Conservation (phyloP, 2,113 vertebrate species). For the Odobenus rosmarus region DNA sequence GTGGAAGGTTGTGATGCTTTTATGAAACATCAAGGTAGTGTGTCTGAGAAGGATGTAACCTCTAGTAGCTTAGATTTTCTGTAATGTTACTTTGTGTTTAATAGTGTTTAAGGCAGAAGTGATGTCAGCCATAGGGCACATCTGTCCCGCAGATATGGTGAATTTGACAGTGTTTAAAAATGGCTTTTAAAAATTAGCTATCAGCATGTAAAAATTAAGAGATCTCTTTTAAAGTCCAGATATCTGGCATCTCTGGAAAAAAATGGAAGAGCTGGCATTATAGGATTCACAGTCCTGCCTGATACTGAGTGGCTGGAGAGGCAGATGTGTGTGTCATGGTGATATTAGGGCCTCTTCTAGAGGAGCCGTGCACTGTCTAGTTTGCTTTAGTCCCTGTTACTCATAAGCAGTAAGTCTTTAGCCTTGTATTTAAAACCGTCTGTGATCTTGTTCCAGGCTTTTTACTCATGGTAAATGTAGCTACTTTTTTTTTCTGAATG, state of each 20-base stretch:
- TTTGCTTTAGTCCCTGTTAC: not conserved
- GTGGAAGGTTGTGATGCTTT: not conserved
- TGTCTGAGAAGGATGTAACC: not conserved
- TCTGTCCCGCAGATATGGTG: not conserved
- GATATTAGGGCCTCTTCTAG: not conserved
- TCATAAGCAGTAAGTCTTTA: not conserved
- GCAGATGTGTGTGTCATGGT: not conserved
- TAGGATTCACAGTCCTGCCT: not conserved
- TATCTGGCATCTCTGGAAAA: conserved; percentile 39
- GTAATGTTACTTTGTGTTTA: not conserved
- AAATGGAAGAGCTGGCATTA: not conserved
- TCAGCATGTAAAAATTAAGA: not conserved
- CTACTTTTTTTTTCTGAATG: not conserved
- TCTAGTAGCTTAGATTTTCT: not conserved
- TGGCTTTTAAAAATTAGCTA: not conserved
- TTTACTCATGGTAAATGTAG: not conserved
- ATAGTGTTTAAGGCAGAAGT: not conserved
- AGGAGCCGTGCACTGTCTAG: not conserved
- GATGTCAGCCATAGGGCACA: not conserved
- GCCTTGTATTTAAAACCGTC: not conserved
- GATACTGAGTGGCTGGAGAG: not conserved
- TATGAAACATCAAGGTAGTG: not conserved
- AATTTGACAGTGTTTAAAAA: not conserved
- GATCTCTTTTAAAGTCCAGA: not conserved
- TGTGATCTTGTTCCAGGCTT: not conserved